Conservation (phyloP, 2,113 vertebrate genomes). For the Ceyx cyanopectus region DNA sequence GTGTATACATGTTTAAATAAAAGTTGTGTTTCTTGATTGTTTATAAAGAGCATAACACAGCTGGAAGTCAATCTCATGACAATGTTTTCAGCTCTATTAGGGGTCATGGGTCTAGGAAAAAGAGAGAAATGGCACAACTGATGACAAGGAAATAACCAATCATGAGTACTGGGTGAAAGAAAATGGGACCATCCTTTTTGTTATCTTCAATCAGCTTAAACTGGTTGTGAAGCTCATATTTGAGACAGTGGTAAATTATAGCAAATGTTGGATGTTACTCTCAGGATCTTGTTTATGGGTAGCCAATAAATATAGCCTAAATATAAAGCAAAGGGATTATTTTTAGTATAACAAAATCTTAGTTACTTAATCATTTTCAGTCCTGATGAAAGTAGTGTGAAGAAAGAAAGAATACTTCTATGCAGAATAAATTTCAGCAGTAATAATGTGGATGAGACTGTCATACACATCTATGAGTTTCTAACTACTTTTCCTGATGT, state of each 20-base stretch:
- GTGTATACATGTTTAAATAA: not conserved
- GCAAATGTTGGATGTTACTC: not conserved
- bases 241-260: not conserved
- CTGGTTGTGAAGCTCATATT: not conserved
- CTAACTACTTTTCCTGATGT: not conserved
- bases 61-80: not conserved
- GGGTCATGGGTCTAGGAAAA: not conserved
- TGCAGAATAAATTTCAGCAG: not conserved
- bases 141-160: not conserved
- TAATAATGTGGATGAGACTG: not conserved
- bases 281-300: not conserved
- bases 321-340: not conserved
- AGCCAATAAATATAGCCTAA: not conserved
- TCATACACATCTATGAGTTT: not conserved
- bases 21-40: not conserved
- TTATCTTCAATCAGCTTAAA: not conserved
- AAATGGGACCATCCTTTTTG: not conserved
- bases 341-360: not conserved
- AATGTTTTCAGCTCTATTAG: not conserved
- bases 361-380: not conserved
- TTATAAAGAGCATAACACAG: not conserved
- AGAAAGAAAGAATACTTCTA: not conserved
- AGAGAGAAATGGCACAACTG: not conserved
- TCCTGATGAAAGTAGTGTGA: not conserved
- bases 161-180: rapidly evolving